phyloP scores from a whole-genome alignment of 2,113 vertebrate species.

The Phaethon lepturus region DNA sequence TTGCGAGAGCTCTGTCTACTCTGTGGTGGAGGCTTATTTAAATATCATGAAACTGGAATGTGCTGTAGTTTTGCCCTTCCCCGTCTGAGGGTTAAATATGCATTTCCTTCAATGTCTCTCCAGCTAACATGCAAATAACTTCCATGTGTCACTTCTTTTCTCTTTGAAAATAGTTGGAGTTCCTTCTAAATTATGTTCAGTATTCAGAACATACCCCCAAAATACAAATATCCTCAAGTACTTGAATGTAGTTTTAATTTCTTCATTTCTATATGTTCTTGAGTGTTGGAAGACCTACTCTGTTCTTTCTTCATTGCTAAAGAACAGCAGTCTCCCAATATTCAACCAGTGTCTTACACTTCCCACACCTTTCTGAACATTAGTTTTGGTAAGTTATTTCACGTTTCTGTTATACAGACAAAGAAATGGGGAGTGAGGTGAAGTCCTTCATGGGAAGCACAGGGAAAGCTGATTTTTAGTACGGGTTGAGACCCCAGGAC shows the following conservation, averaged over 20 bases:
- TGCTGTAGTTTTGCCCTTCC: conserved; percentile 6
- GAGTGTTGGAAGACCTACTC: background rate
- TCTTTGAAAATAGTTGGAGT: conserved; percentile 10
- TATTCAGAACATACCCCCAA: background rate
- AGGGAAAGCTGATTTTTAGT: background rate
- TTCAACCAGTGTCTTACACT: background rate
- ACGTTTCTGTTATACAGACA: background rate
- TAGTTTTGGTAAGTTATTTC: background rate
- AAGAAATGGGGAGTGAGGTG: background rate
- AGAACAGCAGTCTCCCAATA: background rate
- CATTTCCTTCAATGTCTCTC: background rate
- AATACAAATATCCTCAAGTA: background rate
- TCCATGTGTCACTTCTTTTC: conserved; percentile 35
- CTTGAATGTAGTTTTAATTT: background rate
- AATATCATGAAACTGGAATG: background rate
- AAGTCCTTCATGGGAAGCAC: background rate
- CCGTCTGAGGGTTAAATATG: conserved; percentile 40
- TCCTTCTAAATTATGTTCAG: conserved; percentile 4
- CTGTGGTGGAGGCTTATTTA: background rate
- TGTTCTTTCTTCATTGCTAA: background rate
- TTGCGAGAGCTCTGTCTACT: background rate
- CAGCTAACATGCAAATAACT: conserved; percentile 45
- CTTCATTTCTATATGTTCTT: background rate
- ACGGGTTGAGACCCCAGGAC: background rate
- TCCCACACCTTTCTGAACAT: background rate